Percentiles rank a stretch among this genome's conserved stretches.
phyloP scores from a whole-genome alignment of 1,140 invertebrate genomes.

The Chironomus tepperi region DNA sequence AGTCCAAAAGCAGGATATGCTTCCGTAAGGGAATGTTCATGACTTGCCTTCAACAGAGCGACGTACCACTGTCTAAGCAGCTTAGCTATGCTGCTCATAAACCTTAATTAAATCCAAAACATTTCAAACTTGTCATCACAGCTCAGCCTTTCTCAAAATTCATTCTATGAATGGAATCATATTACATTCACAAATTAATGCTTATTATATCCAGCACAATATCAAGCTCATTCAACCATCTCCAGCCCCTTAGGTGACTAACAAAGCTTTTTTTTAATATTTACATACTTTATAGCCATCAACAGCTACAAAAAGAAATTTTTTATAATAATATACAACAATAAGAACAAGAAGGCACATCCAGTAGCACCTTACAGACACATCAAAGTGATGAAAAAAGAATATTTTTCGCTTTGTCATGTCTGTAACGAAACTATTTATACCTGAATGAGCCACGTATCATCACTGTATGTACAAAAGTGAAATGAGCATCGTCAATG shows the following conservation, averaged over 20 bases:
- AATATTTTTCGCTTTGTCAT: conserved; percentile 13
- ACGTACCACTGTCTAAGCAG: too few relatives aligned
- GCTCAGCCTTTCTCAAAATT: background rate
- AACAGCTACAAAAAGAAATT: too few relatives aligned
- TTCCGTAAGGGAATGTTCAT: too few relatives aligned
- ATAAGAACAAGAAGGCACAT: background rate
- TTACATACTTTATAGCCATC: too few relatives aligned
- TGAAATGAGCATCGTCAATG: background rate
- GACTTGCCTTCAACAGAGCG: too few relatives aligned
- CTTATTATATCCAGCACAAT: background rate
- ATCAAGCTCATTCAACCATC: too few relatives aligned
- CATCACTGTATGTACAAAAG: background rate
- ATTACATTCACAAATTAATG: background rate
- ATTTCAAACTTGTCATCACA: too few relatives aligned
- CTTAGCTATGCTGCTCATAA: too few relatives aligned
- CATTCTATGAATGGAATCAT: conserved; percentile 13
- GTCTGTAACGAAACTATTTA: background rate
- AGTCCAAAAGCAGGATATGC: too few relatives aligned
- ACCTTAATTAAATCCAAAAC: too few relatives aligned
- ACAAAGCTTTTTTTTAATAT: too few relatives aligned
- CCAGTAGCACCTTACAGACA: background rate
- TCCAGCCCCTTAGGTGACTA: too few relatives aligned
- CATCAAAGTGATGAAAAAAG: background rate
- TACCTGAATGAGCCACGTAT: conserved; percentile 11
- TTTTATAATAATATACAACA: background rate